Percentiles rank a stretch among this genome's conserved stretches.
phyloP scores from a whole-genome alignment of 2,888 invertebrate genomes.

The Heterodera filipjevi region DNA sequence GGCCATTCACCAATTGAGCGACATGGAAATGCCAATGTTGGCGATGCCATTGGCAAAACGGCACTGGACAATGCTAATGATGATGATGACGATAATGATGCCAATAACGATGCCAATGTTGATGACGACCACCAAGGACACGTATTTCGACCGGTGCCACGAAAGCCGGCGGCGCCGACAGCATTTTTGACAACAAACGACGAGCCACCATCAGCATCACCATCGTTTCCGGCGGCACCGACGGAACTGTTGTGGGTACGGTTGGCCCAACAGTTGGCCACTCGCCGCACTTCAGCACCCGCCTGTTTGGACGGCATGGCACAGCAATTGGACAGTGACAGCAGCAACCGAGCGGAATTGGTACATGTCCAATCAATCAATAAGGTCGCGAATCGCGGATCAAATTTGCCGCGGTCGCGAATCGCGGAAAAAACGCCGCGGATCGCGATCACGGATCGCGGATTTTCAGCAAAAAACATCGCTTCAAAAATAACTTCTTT shows the following conservation, averaged over 20 bases:
- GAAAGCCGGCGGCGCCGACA: not conserved
- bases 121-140: not conserved
- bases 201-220: not conserved
- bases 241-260: not conserved
- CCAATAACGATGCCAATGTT: not conserved
- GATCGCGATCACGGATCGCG: no score
- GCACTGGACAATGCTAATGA: not conserved
- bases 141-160: not conserved
- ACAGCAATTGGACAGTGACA: not conserved
- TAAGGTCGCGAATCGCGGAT: no score
- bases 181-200: not conserved
- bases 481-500: no score
- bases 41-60: no score
- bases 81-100: not conserved
- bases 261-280: constrained; percentile 6
- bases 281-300: constrained; percentile 1
- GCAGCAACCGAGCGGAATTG: not conserved
- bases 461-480: no score
- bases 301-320: not conserved
- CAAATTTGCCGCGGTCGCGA: no score
- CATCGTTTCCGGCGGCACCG: not conserved
- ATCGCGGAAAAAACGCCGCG: no score
- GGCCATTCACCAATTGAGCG: no score
- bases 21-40: no score
- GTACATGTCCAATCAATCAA: not conserved